Evolutionary conservation across 2,113 vertebrate species (phyloP), one percentile per base, ranked within the genome.

Genomic region (Brachionichthys hirsutus): DNA sequence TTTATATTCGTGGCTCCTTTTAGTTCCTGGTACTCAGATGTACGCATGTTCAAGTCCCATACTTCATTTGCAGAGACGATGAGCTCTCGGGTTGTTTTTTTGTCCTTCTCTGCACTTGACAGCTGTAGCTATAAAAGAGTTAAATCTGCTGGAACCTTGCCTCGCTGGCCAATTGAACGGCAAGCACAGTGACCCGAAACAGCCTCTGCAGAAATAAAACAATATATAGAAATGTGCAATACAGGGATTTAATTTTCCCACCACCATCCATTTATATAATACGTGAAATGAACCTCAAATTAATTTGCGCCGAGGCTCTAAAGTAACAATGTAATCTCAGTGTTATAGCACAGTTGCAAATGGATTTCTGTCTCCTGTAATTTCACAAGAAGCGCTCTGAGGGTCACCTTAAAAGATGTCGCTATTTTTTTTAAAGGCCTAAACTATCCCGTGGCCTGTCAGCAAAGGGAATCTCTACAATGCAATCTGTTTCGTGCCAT

Each of bases 381-480:
- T 92, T 92, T 92, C 85, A 86, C 82, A 90, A 90, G 85, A 87
- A 80, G 87, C 84, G 89, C 88, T 90, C 89, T 71, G 73, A 89
- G 83, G 92, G 92, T 92, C 92, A 92, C 92, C 92, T 92, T 91
- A 90, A 90, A 91, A 91, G 88, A 88, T 84, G 86, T 87, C 83
- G 78, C 87, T 85, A 90, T 92, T 92, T 92, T 92, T 92, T 90
- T 91, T 91, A 90, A 91, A 87, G 91, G 84, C 82, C 77, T 54
- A 89, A 91, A 91, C 89, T 83, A 85, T 86, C 85, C 81, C 40
- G 49, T 69, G 63, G 81, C 88, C 86, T 92, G 90, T 91, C 92
- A 90, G 88, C 84, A 79, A 87, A 87, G 80, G 75, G 83, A 90
- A 87, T 88, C 86, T 82, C 74, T 75, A 88, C 86, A 87, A 91